These are phyloP conservation scores for Lophochroa leadbeateri DNA, from an alignment of 2,113 vertebrate species.

Conservation along the genomic window DNA sequence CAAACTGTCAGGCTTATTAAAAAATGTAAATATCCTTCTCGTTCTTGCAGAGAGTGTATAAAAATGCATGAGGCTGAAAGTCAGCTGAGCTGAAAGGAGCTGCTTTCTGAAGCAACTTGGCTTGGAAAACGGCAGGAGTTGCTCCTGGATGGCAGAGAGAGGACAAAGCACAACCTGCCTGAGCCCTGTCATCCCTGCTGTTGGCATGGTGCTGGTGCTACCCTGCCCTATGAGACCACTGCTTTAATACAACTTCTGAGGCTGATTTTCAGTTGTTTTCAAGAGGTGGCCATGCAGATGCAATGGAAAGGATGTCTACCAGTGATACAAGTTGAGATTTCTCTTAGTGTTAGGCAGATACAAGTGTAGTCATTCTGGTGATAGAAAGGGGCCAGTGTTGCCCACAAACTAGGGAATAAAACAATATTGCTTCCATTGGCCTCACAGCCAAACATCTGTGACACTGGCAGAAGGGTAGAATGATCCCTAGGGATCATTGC, in stretches of 20 bases:
- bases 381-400: not conserved
- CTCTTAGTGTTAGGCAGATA: not conserved
- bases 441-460: not conserved
- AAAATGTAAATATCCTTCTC: constrained; percentile 70
- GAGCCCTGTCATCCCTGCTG: not conserved
- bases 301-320: not conserved
- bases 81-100: constrained; percentile 42
- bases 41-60: constrained; percentile 48
- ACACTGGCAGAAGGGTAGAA: not conserved
- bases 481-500: not conserved
- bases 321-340: not conserved
- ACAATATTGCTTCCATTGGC: not conserved
- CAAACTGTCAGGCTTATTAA: constrained; percentile 71
- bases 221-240: not conserved
- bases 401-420: not conserved
- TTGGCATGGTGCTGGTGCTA: not conserved
- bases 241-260: not conserved
- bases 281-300: not conserved
- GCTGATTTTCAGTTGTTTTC: not conserved
- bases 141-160: not conserved
- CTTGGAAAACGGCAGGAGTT: not conserved
- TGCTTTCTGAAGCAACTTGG: constrained; percentile 27
- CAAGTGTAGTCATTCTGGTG: not conserved
- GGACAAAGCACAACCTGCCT: not conserved
- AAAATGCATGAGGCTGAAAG: constrained; percentile 67